These are phyloP conservation scores for Acinonyx jubatus DNA, from an alignment of 2,113 vertebrate genomes.

Conservation along the genomic window DNA sequence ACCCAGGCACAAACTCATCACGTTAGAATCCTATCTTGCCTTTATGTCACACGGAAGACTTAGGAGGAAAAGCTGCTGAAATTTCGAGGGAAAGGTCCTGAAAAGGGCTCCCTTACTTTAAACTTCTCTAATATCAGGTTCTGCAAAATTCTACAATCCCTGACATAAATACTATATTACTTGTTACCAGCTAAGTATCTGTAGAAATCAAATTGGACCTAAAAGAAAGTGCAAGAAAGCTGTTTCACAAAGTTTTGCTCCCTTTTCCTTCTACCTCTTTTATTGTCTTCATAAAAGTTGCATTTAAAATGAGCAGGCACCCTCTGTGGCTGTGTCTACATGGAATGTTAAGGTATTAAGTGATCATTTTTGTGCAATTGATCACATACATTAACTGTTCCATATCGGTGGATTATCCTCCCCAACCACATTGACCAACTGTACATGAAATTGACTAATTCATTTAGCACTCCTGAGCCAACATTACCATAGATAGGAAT, in stretches of 20 bases:
- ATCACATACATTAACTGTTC: not conserved
- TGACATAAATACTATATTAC: not conserved
- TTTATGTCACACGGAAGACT: not conserved
- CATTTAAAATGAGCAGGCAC: not conserved
- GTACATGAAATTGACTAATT: not conserved
- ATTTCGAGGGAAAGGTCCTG: not conserved
- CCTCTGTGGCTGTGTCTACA: not conserved
- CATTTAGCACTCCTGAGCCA: not conserved
- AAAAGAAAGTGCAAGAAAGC: slow-evolving; percentile 20
- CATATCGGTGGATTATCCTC: not conserved
- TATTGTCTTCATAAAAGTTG: slow-evolving; percentile 60
- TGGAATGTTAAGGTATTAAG: not conserved
- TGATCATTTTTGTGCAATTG: not conserved
- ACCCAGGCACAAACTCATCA: not conserved
- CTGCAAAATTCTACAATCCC: not conserved
- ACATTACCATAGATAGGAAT: not conserved
- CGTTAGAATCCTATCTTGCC: not conserved
- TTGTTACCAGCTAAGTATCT: not conserved
- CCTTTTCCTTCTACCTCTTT: not conserved
- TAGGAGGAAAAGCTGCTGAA: slow-evolving; percentile 10
- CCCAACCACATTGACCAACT: not conserved
- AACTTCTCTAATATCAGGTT: not conserved
- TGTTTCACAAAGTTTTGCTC: slow-evolving; percentile 27
- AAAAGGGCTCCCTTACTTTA: not conserved
- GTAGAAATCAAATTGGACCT: slow-evolving; percentile 43